Evolutionary conservation across 2,113 vertebrate species (phyloP), one percentile per base, ranked within the genome.

Genomic region (Myocastor coypus): DNA sequence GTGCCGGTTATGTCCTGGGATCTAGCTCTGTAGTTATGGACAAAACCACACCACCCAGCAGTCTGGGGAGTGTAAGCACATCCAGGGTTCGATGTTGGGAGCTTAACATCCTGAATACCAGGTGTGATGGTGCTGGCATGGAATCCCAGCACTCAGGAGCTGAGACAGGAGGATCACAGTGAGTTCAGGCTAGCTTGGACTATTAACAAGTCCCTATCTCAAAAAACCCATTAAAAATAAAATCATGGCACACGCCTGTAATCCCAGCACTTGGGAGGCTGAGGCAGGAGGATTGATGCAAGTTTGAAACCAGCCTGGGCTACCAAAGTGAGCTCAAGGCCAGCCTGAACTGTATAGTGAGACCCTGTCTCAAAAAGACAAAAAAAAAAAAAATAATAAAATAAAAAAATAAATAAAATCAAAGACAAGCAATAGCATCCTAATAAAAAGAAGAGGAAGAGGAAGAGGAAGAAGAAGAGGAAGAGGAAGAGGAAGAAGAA

Each of bases 31-130:
- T 40, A 64, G 83, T 89, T 34, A 77, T 37, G 75, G 78, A 64
- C 8, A 42, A 16, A 82, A 57, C 9, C 34, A 68, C 28, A 66
- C 10, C 16, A 28, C 16, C 11, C 46, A 83, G 78, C 66, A 42
- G 81, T 66, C 55, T 68, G 22, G 59, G 57, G 71, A 94, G 40
- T 63, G 3, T 17, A 63, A 28, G 59, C 34, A 20, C 11, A 92
- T 82, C 59, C 55, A 80, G 68, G 73, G 73, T 14, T 94, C 88
- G 84, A 84, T 63, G 50, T 83, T 37, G 78, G 71, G 75, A 78
- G n/a, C 12, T 46, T 37, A 92, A 75, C 7, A 87, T 5, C 24
- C 78, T 50, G 28, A 77, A 77, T 77, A 17, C 42, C 30, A 14
- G 42, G 26, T 26, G 7, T 32, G 28, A 6, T 30, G 42, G 42